Conservation (phyloP, 2,797 vertebrate genomes). For the Otus scops region DNA sequence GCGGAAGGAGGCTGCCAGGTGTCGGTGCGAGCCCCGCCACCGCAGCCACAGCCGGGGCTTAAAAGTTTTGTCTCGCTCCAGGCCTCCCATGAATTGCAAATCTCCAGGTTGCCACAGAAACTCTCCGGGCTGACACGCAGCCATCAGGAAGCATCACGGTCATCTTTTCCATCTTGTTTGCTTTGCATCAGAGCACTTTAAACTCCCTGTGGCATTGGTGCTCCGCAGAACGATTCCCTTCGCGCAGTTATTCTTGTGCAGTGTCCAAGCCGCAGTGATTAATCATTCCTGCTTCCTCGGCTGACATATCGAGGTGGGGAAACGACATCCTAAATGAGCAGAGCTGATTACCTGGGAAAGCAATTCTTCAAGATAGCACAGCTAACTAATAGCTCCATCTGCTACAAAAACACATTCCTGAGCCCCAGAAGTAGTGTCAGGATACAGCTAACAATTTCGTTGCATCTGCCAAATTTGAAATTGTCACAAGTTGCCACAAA, state of each 20-base stretch:
- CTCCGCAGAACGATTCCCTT: conserved; percentile 38
- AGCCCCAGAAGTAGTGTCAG: conserved; percentile 67
- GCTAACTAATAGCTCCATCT: conserved; percentile 84
- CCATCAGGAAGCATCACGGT: conserved; percentile 69
- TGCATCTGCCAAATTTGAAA: conserved; percentile 34
- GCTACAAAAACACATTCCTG: conserved; percentile 75
- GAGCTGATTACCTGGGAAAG: conserved; percentile 89
- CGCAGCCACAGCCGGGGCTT: conserved; percentile 30
- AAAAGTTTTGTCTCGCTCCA: conserved; percentile 42
- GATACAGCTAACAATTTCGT: conserved; percentile 3
- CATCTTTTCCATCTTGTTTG: conserved; percentile 63
- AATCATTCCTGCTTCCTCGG: conserved; percentile 76
- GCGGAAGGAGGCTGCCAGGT: conserved; percentile 26
- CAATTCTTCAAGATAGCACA: conserved; percentile 83
- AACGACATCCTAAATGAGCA: conserved; percentile 80
- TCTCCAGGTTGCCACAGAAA: conserved; percentile 70
- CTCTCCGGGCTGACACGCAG: conserved; percentile 66
- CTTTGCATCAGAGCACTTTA: conserved; percentile 54
- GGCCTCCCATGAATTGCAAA: conserved; percentile 62
- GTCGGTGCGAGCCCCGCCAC: conserved; percentile 10
- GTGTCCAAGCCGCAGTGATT: conserved; percentile 72
- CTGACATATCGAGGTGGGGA: conserved; percentile 76
- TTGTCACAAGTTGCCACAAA: not conserved
- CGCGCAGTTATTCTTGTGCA: conserved; percentile 46
- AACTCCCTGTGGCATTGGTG: conserved; percentile 45